These are phyloP conservation scores for Apamea monoglypha DNA, from an alignment of 2,888 invertebrate species.

Conservation along the genomic window DNA sequence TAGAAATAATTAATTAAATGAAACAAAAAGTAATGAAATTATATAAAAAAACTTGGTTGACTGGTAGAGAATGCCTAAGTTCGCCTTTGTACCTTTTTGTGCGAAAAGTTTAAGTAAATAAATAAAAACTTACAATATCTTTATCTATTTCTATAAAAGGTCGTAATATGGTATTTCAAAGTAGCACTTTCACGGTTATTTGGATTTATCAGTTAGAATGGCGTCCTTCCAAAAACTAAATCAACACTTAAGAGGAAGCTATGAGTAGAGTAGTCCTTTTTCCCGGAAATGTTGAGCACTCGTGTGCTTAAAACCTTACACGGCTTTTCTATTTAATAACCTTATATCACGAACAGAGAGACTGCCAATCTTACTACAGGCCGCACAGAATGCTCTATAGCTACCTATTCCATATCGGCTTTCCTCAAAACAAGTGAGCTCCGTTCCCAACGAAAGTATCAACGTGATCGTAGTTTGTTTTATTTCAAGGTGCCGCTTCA, in stretches of 20 bases:
- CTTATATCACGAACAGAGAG: not conserved
- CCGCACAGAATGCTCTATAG: too few relatives aligned
- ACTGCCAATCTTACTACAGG: not conserved
- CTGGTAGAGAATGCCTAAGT: too few relatives aligned
- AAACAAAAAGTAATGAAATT: not conserved
- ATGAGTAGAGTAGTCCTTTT: not conserved
- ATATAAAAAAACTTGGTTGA: not conserved
- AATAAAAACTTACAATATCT: not conserved
- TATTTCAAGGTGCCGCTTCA: slow-evolving; percentile 2
- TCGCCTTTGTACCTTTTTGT: too few relatives aligned
- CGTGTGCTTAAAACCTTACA: not conserved
- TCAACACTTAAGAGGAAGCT: not conserved
- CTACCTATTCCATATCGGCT: not conserved
- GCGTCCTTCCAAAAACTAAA: not conserved
- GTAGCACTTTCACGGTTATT: too few relatives aligned
- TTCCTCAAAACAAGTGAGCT: not conserved
- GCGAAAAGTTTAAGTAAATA: too few relatives aligned
- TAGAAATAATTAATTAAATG: not conserved
- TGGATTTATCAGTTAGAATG: not conserved
- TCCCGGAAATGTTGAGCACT: not conserved
- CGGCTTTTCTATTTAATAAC: not conserved
- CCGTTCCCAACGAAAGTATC: not conserved
- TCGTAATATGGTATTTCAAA: too few relatives aligned
- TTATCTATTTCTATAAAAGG: not conserved
- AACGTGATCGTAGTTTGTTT: slow-evolving; percentile 14